Conservation (phyloP, 1,140 invertebrate genomes). For the Caerostris darwini region DNA sequence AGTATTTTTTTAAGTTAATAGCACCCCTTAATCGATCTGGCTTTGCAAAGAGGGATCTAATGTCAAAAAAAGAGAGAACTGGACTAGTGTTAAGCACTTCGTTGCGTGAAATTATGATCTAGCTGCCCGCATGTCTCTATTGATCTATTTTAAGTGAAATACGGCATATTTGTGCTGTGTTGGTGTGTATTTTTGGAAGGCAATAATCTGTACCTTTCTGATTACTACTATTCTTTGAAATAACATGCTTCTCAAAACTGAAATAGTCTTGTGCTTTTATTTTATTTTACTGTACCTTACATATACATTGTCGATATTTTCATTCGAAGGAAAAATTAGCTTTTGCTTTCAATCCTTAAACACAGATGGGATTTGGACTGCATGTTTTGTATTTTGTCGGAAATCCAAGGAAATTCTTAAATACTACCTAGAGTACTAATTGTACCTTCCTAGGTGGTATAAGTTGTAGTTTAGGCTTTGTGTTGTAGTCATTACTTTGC, state of each 20-base stretch:
- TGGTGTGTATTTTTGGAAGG: neutral
- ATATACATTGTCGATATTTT: neutral
- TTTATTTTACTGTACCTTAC: neutral
- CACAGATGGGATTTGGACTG: too few relatives aligned
- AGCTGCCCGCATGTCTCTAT: neutral
- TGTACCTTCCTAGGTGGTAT: too few relatives aligned
- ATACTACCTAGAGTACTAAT: too few relatives aligned
- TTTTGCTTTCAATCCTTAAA: too few relatives aligned
- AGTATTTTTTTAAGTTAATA: neutral
- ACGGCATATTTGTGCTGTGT: neutral
- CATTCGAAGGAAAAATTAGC: too few relatives aligned
- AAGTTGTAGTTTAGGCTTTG: too few relatives aligned
- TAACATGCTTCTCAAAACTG: neutral
- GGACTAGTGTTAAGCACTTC: constrained; percentile 1
- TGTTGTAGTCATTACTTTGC: too few relatives aligned
- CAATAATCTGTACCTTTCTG: neutral
- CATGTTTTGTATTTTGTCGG: too few relatives aligned
- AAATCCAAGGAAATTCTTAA: too few relatives aligned
- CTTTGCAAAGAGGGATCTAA: neutral
- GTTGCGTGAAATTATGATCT: constrained; percentile 31
- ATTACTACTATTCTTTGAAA: neutral
- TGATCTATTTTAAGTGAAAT: constrained; percentile 31
- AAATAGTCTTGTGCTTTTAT: neutral
- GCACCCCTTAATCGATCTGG: neutral
- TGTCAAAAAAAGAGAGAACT: neutral